Percentiles rank a stretch among this genome's conserved stretches.
These are phyloP conservation scores for Micrastur ruficollis DNA, from an alignment of 2,797 vertebrate species.

Conservation along the genomic window DNA sequence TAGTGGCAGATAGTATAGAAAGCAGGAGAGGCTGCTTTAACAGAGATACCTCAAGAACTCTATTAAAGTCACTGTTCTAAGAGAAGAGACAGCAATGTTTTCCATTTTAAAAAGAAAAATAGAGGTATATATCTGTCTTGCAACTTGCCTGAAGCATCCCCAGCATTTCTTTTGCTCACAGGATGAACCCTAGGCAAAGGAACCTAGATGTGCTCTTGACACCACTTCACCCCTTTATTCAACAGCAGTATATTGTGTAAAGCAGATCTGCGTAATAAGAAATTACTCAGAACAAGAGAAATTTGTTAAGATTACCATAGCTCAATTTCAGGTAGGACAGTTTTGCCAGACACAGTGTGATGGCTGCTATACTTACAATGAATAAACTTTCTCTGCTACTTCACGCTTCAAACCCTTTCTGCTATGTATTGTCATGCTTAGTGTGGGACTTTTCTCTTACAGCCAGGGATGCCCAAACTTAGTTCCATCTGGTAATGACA, in stretches of 20 bases:
- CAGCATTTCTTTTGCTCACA: not conserved
- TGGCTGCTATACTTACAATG: not conserved
- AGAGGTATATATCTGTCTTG: not conserved
- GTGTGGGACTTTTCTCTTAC: not conserved
- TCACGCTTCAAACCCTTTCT: not conserved
- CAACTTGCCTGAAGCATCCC: not conserved
- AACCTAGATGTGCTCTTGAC: not conserved
- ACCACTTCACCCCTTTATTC: not conserved
- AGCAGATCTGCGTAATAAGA: not conserved
- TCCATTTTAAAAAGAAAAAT: not conserved
- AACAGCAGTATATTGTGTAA: not conserved
- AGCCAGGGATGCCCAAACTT: not conserved
- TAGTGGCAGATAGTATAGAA: not conserved
- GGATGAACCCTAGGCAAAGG: not conserved
- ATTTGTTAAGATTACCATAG: not conserved
- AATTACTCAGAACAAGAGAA: not conserved
- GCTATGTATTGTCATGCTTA: not conserved
- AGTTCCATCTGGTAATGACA: not conserved
- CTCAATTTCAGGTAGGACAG: not conserved
- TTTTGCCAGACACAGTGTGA: not conserved
- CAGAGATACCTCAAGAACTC: not conserved
- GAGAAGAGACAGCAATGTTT: not conserved
- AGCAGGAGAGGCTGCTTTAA: not conserved
- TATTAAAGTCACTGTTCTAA: not conserved
- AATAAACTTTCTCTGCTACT: not conserved